Percentiles rank a stretch among this genome's conserved stretches.
phyloP scores from a whole-genome alignment of 2,797 vertebrate genomes.

The Malacoraja senta region DNA sequence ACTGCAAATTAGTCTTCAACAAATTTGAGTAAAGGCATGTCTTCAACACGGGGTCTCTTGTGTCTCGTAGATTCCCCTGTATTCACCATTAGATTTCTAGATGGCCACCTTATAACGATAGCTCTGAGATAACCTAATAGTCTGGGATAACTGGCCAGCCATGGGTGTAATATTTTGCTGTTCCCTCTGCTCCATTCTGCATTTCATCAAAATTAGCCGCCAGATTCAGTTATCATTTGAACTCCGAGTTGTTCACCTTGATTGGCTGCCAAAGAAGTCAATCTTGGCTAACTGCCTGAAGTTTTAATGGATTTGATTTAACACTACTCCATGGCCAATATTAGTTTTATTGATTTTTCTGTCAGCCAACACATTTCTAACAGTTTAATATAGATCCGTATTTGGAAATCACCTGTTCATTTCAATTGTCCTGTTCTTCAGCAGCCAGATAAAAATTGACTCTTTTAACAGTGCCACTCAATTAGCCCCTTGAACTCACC shows the following conservation, averaged over 20 bases:
- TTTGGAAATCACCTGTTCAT: constrained; percentile 36
- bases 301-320: constrained; percentile 27
- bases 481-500: constrained; percentile 75
- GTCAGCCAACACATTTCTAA: constrained; percentile 29
- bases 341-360: constrained; percentile 36
- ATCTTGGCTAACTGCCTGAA: constrained; percentile 8
- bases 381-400: constrained; percentile 32
- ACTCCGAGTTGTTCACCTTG: neutral
- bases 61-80: too few relatives aligned
- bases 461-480: constrained; percentile 13
- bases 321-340: neutral
- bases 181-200: neutral
- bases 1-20: too few relatives aligned
- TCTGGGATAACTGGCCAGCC: too few relatives aligned
- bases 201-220: neutral
- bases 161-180: neutral
- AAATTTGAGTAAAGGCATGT: neutral
- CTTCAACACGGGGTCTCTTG: neutral
- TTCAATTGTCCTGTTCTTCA: constrained; percentile 25
- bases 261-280: neutral
- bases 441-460: constrained; percentile 28
- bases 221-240: neutral
- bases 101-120: too few relatives aligned
- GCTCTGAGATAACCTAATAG: too few relatives aligned
- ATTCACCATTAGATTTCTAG: too few relatives aligned